Evolutionary conservation across 2,797 vertebrate genomes (phyloP), one percentile per base, ranked within the genome.

Genomic region (Mus spretus): DNA sequence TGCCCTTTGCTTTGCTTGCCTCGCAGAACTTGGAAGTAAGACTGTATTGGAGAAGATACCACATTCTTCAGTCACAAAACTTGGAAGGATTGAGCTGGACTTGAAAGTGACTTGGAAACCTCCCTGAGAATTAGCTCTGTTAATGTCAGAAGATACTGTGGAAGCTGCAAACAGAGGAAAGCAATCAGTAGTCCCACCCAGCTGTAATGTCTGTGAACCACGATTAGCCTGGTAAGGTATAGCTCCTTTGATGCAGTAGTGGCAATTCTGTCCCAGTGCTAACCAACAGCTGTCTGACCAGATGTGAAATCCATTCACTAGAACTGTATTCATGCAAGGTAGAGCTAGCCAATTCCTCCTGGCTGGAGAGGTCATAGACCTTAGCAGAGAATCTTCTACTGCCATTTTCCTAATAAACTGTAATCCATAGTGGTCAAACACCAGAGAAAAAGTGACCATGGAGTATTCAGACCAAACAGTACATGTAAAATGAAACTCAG

Each of bases 401-500:
- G 8, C 24, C 57, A 19, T 3, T 83, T 83, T 44, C 37, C 37
- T 61, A 63, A 82, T 26, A 37, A 4, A 28, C 57, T 19, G 15
- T 44, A 61, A 61, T 50, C 50, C 17, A 13, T 19, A 34, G 12
- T 65, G 6, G 3, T 50, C 81, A 84, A 63, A 47, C 47, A 47
- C 12, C 9, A 47, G 9, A 65, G 59, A 34, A 34, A 22, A 67
- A 3, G 44, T 65, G 28, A 22, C 44, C 44, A 28, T 50, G 44
- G 5, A 0, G 14, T 63, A 1, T 15, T 17, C 1, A 34, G 13
- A 3, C 19, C 28, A 34, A 47, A 17, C 65, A 40, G 6, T 6
- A 47, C 5, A 20, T 84, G 28, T 65, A 65, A 63, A 84, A 65
- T 84, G 40, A 1, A 47, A 65, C 2, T 28, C 15, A 8, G 14